Base-by-base conservation (phyloP, 2,797 vertebrate species). In the Cyclura pinguis region DNA sequence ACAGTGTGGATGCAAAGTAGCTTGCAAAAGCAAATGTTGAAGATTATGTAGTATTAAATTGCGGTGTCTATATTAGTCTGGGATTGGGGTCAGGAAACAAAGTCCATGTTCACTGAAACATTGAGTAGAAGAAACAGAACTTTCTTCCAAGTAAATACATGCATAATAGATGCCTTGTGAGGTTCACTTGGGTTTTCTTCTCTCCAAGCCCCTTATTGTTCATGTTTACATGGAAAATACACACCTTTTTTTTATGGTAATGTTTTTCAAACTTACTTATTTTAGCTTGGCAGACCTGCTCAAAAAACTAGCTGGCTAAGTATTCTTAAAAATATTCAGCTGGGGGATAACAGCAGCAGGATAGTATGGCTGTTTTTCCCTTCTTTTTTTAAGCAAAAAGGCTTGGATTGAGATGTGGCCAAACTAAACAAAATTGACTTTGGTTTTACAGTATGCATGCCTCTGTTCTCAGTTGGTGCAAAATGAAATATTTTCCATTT, bases 321-420 rank as follows among this genome's bases (percentile, higher is more conserved):
- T 80, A 87, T 90, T 92, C 27, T 42, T 82, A 80, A 88, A 64
- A 90, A 52, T 57, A 90, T 89, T 93, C 42, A 0, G 85, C 74
- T 73, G 72, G 29, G 38, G 55, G 6, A 9, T 59, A 32, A 27
- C 12, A 50, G 85, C 85, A 35, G 5, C 18, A 80, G 85, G 78
- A 93, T 89, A 78, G 24, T 24, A 91, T 91, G 86, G 76, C 10
- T 72, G 52, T 52, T 50, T 16, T n/a, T 59, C 69, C 69, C 69
- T 9, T 83, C 35, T 88, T 59, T 7, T 55, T 88, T 88, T 67
- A 80, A 73, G 69, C 73, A 88, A 74, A 82, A 93, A 82, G 82
- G 89, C 81, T 93, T 95, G 87, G 91, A 57, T 93, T 96, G 95
- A 92, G 86, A 69, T 80, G 83, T 80, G 82, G 92, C 95, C 93